A percentile compares a stretch with the other conserved stretches of the same genome.
Conservation (phyloP, 2,113 vertebrate genomes). For the Hippocampus abdominalis region DNA sequence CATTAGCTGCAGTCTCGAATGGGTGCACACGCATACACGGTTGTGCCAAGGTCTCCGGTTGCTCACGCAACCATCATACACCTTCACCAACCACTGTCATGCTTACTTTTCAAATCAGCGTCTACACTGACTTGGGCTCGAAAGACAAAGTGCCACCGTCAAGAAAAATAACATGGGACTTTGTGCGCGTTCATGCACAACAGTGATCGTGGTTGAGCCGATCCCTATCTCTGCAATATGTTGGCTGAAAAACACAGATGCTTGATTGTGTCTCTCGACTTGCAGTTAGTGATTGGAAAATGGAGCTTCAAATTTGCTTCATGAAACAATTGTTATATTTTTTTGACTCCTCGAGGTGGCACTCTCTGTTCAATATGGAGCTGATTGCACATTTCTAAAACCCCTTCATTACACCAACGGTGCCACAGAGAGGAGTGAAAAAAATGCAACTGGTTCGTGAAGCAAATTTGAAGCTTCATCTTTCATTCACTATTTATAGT, state of each 20-base stretch:
- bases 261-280: constrained; percentile 66
- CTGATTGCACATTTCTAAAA: no score
- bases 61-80: constrained; percentile 56
- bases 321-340: no score
- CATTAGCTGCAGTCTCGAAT: constrained; percentile 21
- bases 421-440: no score
- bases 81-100: constrained; percentile 26
- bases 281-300: constrained; percentile 1
- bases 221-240: constrained; percentile 38
- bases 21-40: constrained; percentile 19
- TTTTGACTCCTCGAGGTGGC: no score
- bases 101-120: constrained; percentile 24
- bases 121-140: constrained; percentile 39
- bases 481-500: constrained; percentile 42
- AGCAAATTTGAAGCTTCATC: no score
- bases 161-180: constrained; percentile 23
- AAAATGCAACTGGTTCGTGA: no score
- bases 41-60: constrained; percentile 60
- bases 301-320: no score
- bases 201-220: constrained; percentile 49
- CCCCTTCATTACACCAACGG: no score
- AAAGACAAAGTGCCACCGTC: constrained; percentile 63
- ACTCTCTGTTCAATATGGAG: no score
- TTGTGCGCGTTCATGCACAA: constrained; percentile 62
- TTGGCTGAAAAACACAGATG: constrained; percentile 60